These are phyloP conservation scores for Aegithalos caudatus DNA, from an alignment of 2,113 vertebrate species.

Conservation along the genomic window DNA sequence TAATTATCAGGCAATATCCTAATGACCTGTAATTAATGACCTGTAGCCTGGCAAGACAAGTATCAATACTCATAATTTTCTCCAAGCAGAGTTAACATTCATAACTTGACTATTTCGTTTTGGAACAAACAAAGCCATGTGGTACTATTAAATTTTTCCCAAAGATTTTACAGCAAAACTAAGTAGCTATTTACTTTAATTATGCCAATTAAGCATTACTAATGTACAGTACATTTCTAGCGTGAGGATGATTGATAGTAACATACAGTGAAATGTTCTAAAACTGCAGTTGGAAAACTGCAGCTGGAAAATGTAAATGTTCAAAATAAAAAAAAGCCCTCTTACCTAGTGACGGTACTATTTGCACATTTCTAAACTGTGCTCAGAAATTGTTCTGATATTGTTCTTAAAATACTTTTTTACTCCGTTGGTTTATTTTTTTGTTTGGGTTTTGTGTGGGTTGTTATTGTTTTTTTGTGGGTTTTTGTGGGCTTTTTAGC, in stretches of 20 bases:
- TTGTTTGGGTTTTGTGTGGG: neutral
- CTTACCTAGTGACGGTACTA: slow-evolving; percentile 62
- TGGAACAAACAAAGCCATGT: slow-evolving; percentile 64
- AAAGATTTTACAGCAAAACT: slow-evolving; percentile 73
- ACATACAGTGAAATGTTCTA: slow-evolving; percentile 71
- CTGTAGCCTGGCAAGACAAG: neutral
- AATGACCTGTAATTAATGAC: slow-evolving; percentile 10
- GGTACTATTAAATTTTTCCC: slow-evolving; percentile 59
- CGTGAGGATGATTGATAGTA: slow-evolving; percentile 77
- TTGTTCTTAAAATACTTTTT: slow-evolving; percentile 38
- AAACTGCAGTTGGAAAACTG: slow-evolving; percentile 72
- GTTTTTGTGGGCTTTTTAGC: neutral
- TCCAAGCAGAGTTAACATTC: slow-evolving; percentile 36
- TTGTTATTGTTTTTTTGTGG: neutral
- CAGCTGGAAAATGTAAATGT: slow-evolving; percentile 70
- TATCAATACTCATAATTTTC: slow-evolving; percentile 24
- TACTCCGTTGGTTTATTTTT: neutral
- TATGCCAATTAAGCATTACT: slow-evolving; percentile 77
- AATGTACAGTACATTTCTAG: slow-evolving; percentile 73
- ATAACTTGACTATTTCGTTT: slow-evolving; percentile 58
- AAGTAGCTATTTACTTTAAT: slow-evolving; percentile 80
- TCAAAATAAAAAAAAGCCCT: slow-evolving; percentile 44
- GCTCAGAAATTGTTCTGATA: slow-evolving; percentile 41
- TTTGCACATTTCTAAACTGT: slow-evolving; percentile 74
- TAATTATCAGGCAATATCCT: neutral